Evolutionary conservation across 2,888 invertebrate genomes (phyloP).

Genomic region (Digitonthophagus gazella): DNA sequence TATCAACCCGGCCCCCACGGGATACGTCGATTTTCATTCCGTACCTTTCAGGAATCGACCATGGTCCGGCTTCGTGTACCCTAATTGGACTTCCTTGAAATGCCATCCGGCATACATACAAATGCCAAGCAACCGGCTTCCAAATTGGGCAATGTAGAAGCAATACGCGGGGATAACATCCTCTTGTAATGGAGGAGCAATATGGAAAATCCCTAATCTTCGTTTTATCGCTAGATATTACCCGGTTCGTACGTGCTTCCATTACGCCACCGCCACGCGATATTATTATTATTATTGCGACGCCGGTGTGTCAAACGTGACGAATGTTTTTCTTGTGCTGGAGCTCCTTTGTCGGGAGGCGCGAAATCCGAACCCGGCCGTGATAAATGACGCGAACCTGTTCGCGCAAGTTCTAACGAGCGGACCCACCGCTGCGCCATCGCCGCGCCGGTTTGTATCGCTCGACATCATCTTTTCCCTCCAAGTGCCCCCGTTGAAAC

Average conservation of each 20-base stretch:
- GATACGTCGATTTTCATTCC: background rate
- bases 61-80: background rate
- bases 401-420: background rate
- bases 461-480: background rate
- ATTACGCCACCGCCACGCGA: background rate
- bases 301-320: background rate
- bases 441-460: background rate
- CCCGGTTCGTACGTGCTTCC: background rate
- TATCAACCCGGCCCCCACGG: too few relatives aligned
- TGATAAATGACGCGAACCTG: background rate
- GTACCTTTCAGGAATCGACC: background rate
- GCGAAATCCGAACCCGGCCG: background rate
- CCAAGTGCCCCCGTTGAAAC: background rate
- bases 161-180: background rate
- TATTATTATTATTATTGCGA: background rate
- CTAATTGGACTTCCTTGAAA: background rate
- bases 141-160: background rate
- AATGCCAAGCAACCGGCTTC: background rate
- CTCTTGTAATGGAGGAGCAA: too few relatives aligned
- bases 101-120: background rate
- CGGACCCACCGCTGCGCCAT: background rate
- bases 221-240: background rate
- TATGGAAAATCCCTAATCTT: background rate
- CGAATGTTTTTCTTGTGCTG: background rate
- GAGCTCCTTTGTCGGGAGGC: background rate